Conservation (phyloP, 2,888 invertebrate species). For the Xanthia icteritia region DNA sequence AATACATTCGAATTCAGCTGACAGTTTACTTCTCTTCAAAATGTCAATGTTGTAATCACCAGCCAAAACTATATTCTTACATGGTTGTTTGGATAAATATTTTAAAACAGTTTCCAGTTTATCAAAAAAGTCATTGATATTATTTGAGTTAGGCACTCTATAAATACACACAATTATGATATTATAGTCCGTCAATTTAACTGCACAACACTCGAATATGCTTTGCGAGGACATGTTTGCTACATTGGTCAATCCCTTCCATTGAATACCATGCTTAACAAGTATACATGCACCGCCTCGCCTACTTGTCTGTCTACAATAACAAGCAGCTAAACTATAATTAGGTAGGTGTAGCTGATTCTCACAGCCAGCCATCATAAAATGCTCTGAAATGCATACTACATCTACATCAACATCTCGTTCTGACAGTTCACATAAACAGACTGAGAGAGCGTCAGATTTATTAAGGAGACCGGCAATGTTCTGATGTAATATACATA, state of each 20-base stretch:
- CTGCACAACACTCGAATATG: slow-evolving; percentile 8
- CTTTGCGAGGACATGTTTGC: background rate
- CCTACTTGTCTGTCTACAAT: background rate
- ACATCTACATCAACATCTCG: background rate
- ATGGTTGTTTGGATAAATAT: too few species aligned
- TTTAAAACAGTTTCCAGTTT: too few species aligned
- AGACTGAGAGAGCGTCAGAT: too few species aligned
- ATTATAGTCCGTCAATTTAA: background rate
- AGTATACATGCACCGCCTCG: background rate
- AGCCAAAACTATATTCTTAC: too few species aligned
- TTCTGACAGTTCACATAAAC: background rate
- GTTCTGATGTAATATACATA: too few species aligned
- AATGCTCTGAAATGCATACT: background rate
- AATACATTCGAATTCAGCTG: too few species aligned
- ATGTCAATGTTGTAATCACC: too few species aligned
- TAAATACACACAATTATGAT: too few species aligned
- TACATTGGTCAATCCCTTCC: background rate
- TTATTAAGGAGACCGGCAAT: too few species aligned
- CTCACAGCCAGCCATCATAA: background rate
- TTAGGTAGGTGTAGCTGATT: background rate
- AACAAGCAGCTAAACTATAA: background rate
- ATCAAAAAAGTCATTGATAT: too few species aligned
- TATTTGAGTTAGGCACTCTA: too few species aligned
- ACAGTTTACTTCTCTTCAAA: too few species aligned
- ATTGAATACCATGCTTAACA: slow-evolving; percentile 7